These are phyloP conservation scores for Dyspetes luteomarginatus DNA, from an alignment of 2,888 invertebrate species.

Conservation along the genomic window DNA sequence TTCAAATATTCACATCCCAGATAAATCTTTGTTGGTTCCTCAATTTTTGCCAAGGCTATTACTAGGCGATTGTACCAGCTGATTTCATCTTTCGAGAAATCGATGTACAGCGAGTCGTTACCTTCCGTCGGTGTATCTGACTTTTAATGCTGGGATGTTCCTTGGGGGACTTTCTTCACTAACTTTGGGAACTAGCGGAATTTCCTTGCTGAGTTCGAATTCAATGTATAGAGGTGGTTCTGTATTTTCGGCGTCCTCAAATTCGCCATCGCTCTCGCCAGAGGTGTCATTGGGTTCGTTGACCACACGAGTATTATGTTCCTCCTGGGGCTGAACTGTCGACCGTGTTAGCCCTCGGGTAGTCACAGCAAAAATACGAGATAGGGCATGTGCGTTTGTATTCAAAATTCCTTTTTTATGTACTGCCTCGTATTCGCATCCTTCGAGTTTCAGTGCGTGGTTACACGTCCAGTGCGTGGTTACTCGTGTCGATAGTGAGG, in stretches of 20 bases:
- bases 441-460: not conserved
- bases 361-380: slow-evolving; percentile 21
- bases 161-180: slow-evolving; percentile 11
- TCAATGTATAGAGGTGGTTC: slow-evolving; percentile 9
- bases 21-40: not conserved
- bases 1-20: slow-evolving; percentile 11
- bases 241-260: not conserved
- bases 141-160: not conserved
- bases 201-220: not conserved
- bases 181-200: slow-evolving; percentile 3
- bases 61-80: slow-evolving; percentile 11
- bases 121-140: slow-evolving; percentile 1
- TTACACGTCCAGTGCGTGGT: too few species aligned
- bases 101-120: not conserved
- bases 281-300: not conserved
- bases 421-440: slow-evolving; percentile 27
- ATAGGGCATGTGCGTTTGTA: slow-evolving; percentile 54
- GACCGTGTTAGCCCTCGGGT: not conserved
- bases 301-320: not conserved
- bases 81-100: slow-evolving; percentile 1
- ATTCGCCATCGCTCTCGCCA: not conserved
- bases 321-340: not conserved
- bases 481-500: slow-evolving; percentile 6
- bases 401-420: slow-evolving; percentile 51
- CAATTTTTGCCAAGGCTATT: not conserved